Percentiles rank a stretch among this genome's conserved stretches.
These are phyloP conservation scores for Neoarius graeffei DNA, from an alignment of 2,113 vertebrate genomes.

Conservation along the genomic window DNA sequence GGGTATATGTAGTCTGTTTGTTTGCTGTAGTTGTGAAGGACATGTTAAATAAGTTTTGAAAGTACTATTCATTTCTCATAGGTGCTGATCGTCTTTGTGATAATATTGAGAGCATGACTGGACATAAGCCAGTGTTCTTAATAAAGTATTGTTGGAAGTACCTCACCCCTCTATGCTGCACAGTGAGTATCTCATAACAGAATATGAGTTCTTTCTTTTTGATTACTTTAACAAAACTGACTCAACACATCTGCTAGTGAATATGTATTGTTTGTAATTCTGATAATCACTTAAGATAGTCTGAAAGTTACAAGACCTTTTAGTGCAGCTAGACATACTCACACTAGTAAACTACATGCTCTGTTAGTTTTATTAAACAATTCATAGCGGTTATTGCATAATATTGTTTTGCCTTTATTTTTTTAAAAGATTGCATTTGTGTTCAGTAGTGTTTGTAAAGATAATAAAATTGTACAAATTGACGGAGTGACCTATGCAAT, in stretches of 20 bases:
- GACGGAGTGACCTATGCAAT: neutral
- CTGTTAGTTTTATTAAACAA: neutral
- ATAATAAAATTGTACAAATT: neutral
- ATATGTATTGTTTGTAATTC: neutral
- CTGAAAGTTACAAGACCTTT: neutral
- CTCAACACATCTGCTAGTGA: too few species aligned
- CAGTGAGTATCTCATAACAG: conserved; percentile 72
- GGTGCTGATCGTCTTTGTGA: conserved; percentile 88
- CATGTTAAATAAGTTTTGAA: neutral
- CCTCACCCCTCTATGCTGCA: conserved; percentile 85
- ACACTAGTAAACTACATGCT: neutral
- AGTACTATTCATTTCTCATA: conserved; percentile 33
- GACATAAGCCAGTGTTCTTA: conserved; percentile 81
- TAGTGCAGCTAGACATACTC: neutral
- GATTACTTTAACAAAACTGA: neutral
- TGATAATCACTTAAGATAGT: neutral
- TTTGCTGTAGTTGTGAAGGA: neutral
- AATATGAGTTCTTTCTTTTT: neutral
- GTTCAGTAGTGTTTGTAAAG: neutral
- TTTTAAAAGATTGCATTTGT: neutral
- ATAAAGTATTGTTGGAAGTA: conserved; percentile 90
- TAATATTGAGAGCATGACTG: conserved; percentile 94
- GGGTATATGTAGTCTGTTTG: neutral
- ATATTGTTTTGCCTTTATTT: neutral
- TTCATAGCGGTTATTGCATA: neutral